Evolutionary conservation across 1,140 invertebrate genomes (phyloP).

Genomic region (Ceratoteleas bidentatus): DNA sequence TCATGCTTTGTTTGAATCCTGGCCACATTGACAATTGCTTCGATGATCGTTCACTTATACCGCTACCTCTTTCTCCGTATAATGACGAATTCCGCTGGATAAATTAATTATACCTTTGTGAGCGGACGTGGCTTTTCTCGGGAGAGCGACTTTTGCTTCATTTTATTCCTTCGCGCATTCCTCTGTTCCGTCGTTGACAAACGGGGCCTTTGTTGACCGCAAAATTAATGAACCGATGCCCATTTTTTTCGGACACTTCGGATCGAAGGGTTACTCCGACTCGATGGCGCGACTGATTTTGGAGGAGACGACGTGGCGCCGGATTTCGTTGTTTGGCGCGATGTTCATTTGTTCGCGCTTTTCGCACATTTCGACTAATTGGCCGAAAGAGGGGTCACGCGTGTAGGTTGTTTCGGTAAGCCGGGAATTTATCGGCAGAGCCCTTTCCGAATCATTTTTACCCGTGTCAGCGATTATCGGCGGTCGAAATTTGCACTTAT

Average conservation of each 20-base stretch:
- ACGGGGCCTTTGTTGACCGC: constrained; percentile 25
- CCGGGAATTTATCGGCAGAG: too few species aligned
- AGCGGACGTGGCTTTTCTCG: constrained; percentile 8
- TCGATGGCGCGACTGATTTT: too few species aligned
- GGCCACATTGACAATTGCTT: constrained; percentile 56
- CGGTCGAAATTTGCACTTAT: too few species aligned
- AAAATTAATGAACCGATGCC: constrained; percentile 40
- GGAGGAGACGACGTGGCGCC: too few species aligned
- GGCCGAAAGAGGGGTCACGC: constrained; percentile 2
- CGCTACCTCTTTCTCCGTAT: constrained; percentile 44
- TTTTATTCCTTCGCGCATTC: constrained; percentile 14
- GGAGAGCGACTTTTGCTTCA: constrained; percentile 19
- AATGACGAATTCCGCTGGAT: constrained; percentile 38
- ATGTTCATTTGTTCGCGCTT: constrained; percentile 1
- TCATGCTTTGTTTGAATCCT: constrained; percentile 57
- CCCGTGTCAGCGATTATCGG: too few species aligned
- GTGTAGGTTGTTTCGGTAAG: too few species aligned
- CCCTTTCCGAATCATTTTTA: too few species aligned
- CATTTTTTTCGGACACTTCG: too few species aligned
- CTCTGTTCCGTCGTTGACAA: constrained; percentile 37
- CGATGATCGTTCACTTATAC: constrained; percentile 54
- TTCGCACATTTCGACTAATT: constrained; percentile 7
- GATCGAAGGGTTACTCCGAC: neutral
- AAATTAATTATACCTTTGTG: constrained; percentile 57
- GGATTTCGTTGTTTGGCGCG: too few species aligned